These are phyloP conservation scores for Asteroscopus sphinx DNA, from an alignment of 2,888 invertebrate species.

Conservation along the genomic window DNA sequence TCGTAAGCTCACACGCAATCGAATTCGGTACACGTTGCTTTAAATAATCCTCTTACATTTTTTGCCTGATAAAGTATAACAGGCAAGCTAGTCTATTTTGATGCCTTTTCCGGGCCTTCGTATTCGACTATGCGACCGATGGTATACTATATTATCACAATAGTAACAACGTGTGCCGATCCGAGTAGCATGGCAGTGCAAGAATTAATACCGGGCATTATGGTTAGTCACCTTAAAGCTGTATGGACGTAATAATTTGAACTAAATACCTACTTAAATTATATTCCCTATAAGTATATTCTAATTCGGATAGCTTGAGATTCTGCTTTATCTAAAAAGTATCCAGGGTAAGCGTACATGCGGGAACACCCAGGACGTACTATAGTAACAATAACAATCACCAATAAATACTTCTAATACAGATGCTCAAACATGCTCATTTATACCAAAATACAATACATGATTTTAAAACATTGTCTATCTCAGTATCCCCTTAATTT, in stretches of 20 bases:
- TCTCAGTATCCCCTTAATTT: slow-evolving; percentile 45
- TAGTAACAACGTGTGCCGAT: slow-evolving; percentile 59
- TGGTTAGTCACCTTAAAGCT: slow-evolving; percentile 73
- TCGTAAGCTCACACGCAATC: slow-evolving; percentile 56
- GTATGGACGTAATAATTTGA: slow-evolving; percentile 41
- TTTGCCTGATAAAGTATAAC: neutral
- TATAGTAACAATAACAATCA: slow-evolving; percentile 37
- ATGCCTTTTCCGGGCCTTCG: neutral
- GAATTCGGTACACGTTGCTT: slow-evolving; percentile 45
- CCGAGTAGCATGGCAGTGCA: slow-evolving; percentile 66
- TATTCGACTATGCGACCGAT: neutral
- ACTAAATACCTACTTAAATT: slow-evolving; percentile 27
- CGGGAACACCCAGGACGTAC: slow-evolving; percentile 61
- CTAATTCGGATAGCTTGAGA: slow-evolving; percentile 34
- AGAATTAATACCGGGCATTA: slow-evolving; percentile 67
- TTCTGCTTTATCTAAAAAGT: slow-evolving; percentile 38
- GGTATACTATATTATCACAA: slow-evolving; percentile 4
- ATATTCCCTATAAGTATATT: slow-evolving; percentile 29
- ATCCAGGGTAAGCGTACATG: slow-evolving; percentile 62
- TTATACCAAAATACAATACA: slow-evolving; percentile 45
- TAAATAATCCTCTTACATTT: slow-evolving; percentile 7
- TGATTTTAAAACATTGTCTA: slow-evolving; percentile 48
- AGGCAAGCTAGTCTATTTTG: neutral
- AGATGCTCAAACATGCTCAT: slow-evolving; percentile 49
- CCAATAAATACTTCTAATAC: slow-evolving; percentile 41